Percentiles rank a stretch among this genome's conserved stretches.
Evolutionary conservation across 2,888 invertebrate genomes (phyloP).

Genomic region (Cacoxenus indagator): DNA sequence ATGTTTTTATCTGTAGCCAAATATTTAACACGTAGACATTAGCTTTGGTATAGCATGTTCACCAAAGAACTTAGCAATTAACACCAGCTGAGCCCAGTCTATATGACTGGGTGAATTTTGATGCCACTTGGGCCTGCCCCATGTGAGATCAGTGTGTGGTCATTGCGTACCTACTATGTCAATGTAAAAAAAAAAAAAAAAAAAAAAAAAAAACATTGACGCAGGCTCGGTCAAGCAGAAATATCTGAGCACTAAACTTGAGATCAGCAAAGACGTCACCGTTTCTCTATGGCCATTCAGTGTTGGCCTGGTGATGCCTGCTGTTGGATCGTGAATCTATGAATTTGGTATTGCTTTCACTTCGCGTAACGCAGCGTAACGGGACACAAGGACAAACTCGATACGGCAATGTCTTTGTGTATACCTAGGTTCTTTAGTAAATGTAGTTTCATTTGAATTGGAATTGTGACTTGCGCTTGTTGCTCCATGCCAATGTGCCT

Average conservation of each 20-base stretch:
- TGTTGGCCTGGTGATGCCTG: not conserved
- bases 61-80: no score
- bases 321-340: constrained; percentile 13
- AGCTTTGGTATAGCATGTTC: no score
- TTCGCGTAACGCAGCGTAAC: not conserved
- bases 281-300: not conserved
- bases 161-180: no score
- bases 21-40: no score
- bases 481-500: constrained; percentile 4
- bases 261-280: not conserved
- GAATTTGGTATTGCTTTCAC: constrained; percentile 13
- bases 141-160: no score
- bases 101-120: no score
- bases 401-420: not conserved
- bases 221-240: not conserved
- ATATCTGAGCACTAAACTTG: not conserved
- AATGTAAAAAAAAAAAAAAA: no score
- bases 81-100: no score
- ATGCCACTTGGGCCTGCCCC: no score
- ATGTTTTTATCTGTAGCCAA: no score
- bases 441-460: not conserved
- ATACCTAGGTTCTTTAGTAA: not conserved
- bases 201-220: constrained; percentile 44
- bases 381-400: not conserved
- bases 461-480: not conserved